Percentiles rank a stretch among this genome's conserved stretches.
phyloP scores from a whole-genome alignment of 1,140 invertebrate species.

The Aphidius ervi region DNA sequence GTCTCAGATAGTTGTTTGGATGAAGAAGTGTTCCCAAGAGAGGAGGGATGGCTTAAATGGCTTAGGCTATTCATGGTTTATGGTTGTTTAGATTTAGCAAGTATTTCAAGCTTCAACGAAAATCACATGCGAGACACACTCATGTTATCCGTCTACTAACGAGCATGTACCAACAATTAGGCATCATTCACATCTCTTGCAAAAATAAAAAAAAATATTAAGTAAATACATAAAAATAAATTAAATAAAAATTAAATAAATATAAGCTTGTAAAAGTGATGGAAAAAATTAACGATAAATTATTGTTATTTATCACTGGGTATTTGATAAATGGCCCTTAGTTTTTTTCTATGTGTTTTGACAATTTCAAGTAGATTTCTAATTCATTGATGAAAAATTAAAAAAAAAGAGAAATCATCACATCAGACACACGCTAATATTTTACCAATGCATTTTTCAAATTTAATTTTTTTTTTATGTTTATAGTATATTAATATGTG shows the following conservation, averaged over 20 bases:
- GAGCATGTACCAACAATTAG: constrained; percentile 5
- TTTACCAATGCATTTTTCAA: no score
- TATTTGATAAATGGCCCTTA: constrained; percentile 8
- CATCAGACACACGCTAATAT: no score
- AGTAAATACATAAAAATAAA: no score
- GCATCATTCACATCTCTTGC: not conserved
- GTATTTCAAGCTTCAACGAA: not conserved
- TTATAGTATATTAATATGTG: no score
- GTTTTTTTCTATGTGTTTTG: constrained; percentile 1
- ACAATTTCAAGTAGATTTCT: constrained; percentile 14
- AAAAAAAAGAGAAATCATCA: no score
- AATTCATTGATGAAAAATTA: not conserved
- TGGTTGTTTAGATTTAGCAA: not conserved
- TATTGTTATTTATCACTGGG: constrained; percentile 6
- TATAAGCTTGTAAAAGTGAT: not conserved
- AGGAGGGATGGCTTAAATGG: constrained; percentile 1
- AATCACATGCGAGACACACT: not conserved
- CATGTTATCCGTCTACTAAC: not conserved
- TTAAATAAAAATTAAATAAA: no score
- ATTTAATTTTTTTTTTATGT: no score
- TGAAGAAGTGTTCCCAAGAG: not conserved
- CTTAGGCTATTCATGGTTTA: constrained; percentile 14
- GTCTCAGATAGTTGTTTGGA: not conserved
- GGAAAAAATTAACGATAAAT: constrained; percentile 1
- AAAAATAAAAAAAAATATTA: no score